Conservation (phyloP, 2,797 vertebrate genomes). For the Silurus aristotelis region DNA sequence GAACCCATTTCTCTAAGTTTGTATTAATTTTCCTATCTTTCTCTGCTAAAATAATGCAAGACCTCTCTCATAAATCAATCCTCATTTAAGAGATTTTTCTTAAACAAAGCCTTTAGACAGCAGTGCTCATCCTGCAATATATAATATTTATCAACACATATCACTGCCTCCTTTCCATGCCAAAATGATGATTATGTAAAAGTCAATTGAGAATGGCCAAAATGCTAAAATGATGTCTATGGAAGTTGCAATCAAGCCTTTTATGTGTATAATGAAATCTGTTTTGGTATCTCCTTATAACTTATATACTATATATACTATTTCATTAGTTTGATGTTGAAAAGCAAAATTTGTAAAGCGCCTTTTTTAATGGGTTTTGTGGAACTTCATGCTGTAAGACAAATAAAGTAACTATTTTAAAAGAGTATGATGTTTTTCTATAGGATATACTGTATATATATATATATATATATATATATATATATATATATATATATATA, state of each 20-base stretch:
- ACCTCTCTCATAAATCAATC: slow-evolving; percentile 10
- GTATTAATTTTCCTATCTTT: not conserved
- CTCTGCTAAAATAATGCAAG: not conserved
- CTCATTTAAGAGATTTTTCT: slow-evolving; percentile 12
- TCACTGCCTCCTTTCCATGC: not conserved
- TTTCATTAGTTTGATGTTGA: no score
- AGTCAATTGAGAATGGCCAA: not conserved
- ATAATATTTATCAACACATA: not conserved
- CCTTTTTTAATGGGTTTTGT: no score
- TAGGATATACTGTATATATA: no score
- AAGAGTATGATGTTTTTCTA: no score
- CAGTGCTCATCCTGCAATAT: not conserved
- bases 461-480: no score
- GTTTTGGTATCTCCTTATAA: not conserved
- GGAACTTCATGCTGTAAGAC: no score
- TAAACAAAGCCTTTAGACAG: slow-evolving; percentile 12
- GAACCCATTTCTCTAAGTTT: not conserved
- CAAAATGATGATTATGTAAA: not conserved
- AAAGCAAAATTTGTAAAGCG: no score
- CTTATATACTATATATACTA: not conserved
- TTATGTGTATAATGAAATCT: not conserved
- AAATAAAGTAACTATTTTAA: no score
- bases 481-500: no score
- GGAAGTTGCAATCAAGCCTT: not conserved
- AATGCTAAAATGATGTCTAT: not conserved